Evolutionary conservation across 2,113 vertebrate species (phyloP).

Genomic region (Uria lomvia): DNA sequence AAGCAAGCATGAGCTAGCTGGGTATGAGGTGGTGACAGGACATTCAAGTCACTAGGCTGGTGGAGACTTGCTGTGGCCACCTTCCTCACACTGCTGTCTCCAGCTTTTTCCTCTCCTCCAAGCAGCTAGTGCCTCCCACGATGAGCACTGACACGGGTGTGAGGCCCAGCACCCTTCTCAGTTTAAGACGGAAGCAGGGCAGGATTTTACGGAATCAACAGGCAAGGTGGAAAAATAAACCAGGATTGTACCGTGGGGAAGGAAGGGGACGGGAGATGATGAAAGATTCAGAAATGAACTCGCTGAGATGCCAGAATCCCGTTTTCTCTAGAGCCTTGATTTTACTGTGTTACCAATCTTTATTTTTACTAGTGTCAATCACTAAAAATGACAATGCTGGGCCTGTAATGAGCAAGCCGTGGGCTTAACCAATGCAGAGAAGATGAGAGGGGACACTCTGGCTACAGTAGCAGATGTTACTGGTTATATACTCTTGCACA

Average conservation of each 20-base stretch:
- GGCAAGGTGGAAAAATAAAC: neutral
- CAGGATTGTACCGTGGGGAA: neutral
- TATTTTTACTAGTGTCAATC: neutral
- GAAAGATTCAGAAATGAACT: neutral
- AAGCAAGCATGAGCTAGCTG: neutral
- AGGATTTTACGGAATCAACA: neutral
- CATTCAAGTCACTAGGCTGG: neutral
- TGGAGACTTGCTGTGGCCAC: neutral
- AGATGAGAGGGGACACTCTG: neutral
- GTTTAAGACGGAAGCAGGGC: neutral
- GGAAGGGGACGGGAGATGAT: neutral
- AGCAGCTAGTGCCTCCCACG: neutral
- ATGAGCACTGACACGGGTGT: fast-evolving
- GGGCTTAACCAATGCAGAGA: neutral
- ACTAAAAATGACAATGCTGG: neutral
- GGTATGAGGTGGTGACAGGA: neutral
- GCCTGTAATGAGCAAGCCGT: neutral
- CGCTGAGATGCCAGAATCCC: neutral
- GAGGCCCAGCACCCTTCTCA: neutral
- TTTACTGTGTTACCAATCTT: neutral
- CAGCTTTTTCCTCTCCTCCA: neutral
- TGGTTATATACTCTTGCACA: neutral
- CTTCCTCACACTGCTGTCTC: neutral
- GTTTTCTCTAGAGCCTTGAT: neutral
- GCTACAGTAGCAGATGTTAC: neutral